These are phyloP conservation scores for Sciaenops ocellatus DNA, from an alignment of 2,797 vertebrate genomes.

Conservation along the genomic window DNA sequence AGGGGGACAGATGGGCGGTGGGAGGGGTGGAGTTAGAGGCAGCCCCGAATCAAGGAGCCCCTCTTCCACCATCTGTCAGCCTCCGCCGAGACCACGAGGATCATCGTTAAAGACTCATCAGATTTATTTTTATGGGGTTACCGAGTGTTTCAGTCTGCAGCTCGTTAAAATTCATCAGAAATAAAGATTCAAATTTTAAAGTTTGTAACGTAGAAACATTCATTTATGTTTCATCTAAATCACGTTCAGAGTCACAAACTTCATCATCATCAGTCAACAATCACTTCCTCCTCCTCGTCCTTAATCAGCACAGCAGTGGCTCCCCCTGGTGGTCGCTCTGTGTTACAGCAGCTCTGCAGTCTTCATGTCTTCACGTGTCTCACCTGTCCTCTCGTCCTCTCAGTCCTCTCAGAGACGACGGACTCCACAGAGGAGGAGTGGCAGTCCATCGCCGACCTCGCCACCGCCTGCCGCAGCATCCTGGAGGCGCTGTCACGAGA, in stretches of 20 bases:
- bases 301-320: slow-evolving; percentile 50
- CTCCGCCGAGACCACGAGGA: slow-evolving; percentile 67
- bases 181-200: no score
- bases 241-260: no score
- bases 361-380: no score
- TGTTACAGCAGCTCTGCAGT: slow-evolving; percentile 41
- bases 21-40: slow-evolving; percentile 79
- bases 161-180: neutral
- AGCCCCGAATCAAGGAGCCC: slow-evolving; percentile 81
- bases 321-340: slow-evolving; percentile 70
- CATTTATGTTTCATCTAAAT: no score
- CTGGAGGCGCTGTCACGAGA: slow-evolving; percentile 91
- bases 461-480: slow-evolving; percentile 91
- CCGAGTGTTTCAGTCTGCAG: slow-evolving; percentile 35
- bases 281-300: slow-evolving; percentile 19
- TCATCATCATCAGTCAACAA: no score
- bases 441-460: slow-evolving; percentile 93
- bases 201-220: no score
- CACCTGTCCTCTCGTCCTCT: slow-evolving; percentile 4
- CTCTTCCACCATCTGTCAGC: slow-evolving; percentile 86
- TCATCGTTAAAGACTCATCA: slow-evolving; percentile 63
- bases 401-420: slow-evolving; percentile 89
- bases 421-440: slow-evolving; percentile 92
- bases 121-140: slow-evolving; percentile 51
- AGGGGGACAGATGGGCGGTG: slow-evolving; percentile 86